Evolutionary conservation across 1,140 invertebrate species (phyloP), one percentile per base, ranked within the genome.

Genomic region (Drosophila paulistorum): DNA sequence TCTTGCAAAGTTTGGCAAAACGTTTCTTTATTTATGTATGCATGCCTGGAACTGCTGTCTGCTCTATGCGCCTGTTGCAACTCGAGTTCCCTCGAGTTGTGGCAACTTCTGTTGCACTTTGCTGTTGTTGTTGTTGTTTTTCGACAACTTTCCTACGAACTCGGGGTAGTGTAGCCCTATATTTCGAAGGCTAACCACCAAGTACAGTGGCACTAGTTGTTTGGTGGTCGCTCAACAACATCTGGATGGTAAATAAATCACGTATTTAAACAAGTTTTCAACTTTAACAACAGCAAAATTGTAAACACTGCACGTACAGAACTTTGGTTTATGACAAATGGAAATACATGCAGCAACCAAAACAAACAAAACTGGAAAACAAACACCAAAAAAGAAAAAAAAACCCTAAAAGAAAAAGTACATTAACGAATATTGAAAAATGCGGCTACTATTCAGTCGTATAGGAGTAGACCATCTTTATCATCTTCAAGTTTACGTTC

Each of bases 281-380:
- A 86, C 70, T 83, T 86, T 65, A 59, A 30, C 14, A 61, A 51
- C 45, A 51, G 20, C 45, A 51, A 51, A 55, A 87, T 64, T 83
- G 80, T 72, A 87, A 87, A 89, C 83, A 87, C 51, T 81, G 73
- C 83, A 87, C 83, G 83, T 87, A 73, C 73, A 77, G 70, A 83
- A 89, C 84, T 87, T 87, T 89, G 83, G 69, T 83, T 84, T 87
- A 87, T 87, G 83, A 87, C 84, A 87, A 87, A 87, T 87, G 84
- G 69, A 55, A 71, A 68, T 81, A 65, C 55, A 51, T 45, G 45
- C 35, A 30, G 54, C 35, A 30, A 61, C n/a, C 63, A 41, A 73
- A 35, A 14, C 63, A 41, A 73, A 35, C 23, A 45, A 64, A 78
- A 48, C 39, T 17, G 62, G 17, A 68, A 64, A 26, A 23, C 3